These are phyloP conservation scores for Rhadinocentrus ornatus DNA, from an alignment of 2,797 vertebrate species.

Conservation along the genomic window DNA sequence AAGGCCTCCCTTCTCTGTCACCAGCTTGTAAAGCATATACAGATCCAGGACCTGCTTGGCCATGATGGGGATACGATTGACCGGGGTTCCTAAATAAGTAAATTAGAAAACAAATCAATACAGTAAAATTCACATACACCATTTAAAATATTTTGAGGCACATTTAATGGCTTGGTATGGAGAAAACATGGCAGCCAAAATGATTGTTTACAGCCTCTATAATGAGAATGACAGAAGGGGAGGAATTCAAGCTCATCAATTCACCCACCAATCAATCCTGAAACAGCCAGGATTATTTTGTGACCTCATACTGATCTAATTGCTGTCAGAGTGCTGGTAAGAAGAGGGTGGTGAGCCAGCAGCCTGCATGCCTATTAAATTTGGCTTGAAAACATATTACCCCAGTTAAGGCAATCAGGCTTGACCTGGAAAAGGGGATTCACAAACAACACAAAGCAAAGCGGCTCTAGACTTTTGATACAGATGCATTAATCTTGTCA, in stretches of 20 bases:
- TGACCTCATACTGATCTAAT: constrained; percentile 25
- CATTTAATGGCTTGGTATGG: constrained; percentile 15
- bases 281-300: constrained; percentile 16
- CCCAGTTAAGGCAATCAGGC: constrained; percentile 76
- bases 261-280: constrained; percentile 4
- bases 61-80: constrained; percentile 98
- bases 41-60: constrained; percentile 98
- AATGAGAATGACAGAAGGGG: constrained; percentile 11
- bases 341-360: constrained; percentile 18
- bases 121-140: constrained; percentile 12
- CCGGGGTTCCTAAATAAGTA: constrained; percentile 87
- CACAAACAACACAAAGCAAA: constrained; percentile 74
- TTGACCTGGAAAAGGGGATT: constrained; percentile 80
- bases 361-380: constrained; percentile 59
- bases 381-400: constrained; percentile 77
- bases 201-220: constrained; percentile 8
- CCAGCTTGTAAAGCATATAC: constrained; percentile 95
- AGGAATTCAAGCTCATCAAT: constrained; percentile 12
- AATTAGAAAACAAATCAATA: constrained; percentile 31
- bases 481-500: constrained; percentile 81
- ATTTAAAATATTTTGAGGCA: constrained; percentile 10
- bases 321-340: constrained; percentile 16
- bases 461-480: constrained; percentile 80
- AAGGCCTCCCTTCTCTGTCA: constrained; percentile 97
- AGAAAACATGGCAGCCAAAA: constrained; percentile 15